Evolutionary conservation across 1,140 invertebrate genomes (phyloP), one percentile per base, ranked within the genome.

Genomic region (Thaumatotibia leucotreta): DNA sequence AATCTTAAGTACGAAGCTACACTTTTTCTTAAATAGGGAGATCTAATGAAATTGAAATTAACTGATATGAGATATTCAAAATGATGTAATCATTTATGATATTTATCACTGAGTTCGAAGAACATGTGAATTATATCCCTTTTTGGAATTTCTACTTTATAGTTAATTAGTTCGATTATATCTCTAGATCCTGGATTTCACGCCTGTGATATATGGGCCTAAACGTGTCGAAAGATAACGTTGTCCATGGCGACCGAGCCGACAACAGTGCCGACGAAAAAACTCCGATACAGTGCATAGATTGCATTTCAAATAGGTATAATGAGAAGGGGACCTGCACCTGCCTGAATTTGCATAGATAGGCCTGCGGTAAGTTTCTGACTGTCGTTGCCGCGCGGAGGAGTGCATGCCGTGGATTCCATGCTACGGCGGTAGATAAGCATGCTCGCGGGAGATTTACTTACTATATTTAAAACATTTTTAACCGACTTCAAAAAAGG

Each of bases 271-370:
- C 66, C 35, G 72, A 75, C 82, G 73, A 87, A 88, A 89, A 88
- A 89, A 86, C 66, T 68, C 68, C 74, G 86, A 89, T 89, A 76
- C 70, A 78, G 68, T 79, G 82, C 86, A 89, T 87, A 89, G 86
- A 87, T 89, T 89, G 83, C 86, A 89, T 86, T 83, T 78, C 77
- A 89, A 89, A 66, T 74, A 82, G 80, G 67, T 65, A 74, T 86
- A 87, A 86, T 86, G 80, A 82, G 80, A 58, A 62, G 63, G 69
- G 71, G 69, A 72, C 52, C 52, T 80, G 80, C 75, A 80, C 72
- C 71, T 77, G 71, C 72, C 70, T 65, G 68, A 70, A 86, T 88
- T 88, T 80, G 76, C 86, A 89, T 89, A 87, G 86, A 87, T 87
- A 86, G 76, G 64, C 77, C 72, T 64, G 70, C 70, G 63, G 68